These are phyloP conservation scores for Agrotis clavis DNA, from an alignment of 2,888 invertebrate species.

Conservation along the genomic window DNA sequence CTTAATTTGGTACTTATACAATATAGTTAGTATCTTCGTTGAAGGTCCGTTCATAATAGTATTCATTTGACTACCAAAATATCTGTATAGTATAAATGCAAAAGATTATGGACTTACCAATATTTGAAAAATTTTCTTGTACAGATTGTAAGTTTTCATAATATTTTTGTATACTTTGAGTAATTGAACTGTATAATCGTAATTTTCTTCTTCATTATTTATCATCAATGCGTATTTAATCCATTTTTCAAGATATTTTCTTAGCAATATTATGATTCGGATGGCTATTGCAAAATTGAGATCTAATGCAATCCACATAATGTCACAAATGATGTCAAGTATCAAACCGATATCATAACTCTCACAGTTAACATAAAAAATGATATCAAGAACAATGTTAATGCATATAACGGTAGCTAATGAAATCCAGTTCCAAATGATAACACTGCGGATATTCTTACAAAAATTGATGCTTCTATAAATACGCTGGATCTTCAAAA, in stretches of 20 bases:
- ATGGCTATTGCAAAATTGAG: conserved; percentile 4
- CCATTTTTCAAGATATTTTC: conserved; percentile 19
- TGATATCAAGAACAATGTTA: not conserved
- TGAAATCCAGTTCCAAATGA: conserved; percentile 40
- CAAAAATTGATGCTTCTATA: conserved; percentile 23
- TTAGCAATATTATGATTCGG: conserved; percentile 18
- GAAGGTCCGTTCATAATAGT: too few species aligned
- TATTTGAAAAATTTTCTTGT: conserved; percentile 11
- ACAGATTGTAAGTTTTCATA: conserved; percentile 25
- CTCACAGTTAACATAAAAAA: not conserved
- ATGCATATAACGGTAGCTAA: not conserved
- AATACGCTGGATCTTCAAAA: conserved; percentile 42
- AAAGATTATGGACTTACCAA: conserved; percentile 16
- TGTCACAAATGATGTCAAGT: not conserved
- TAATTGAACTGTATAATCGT: not conserved
- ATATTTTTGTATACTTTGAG: conserved; percentile 12
- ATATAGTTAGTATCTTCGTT: too few species aligned
- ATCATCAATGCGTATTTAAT: not conserved
- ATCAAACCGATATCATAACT: not conserved
- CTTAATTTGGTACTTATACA: too few species aligned
- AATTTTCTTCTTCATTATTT: not conserved
- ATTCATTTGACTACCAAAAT: too few species aligned
- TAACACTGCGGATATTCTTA: conserved; percentile 16
- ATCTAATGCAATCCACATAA: conserved; percentile 4
- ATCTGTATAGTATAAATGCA: too few species aligned